These are phyloP conservation scores for Liparis tanakae DNA, from an alignment of 2,797 vertebrate species.

Conservation along the genomic window DNA sequence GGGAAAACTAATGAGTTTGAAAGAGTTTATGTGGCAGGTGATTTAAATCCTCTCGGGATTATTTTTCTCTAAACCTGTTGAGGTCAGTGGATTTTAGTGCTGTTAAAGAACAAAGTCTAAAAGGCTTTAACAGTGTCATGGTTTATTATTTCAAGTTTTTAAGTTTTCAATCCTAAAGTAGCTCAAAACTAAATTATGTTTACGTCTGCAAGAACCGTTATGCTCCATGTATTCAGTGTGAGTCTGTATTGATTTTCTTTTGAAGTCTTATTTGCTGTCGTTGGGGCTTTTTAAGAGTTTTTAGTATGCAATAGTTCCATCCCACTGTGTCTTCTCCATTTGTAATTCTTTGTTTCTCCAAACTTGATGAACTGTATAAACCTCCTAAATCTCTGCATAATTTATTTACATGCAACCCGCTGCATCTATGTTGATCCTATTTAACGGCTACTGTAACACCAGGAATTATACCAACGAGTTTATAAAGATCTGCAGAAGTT, in stretches of 20 bases:
- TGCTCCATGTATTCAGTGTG: constrained; percentile 23
- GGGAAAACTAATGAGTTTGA: constrained; percentile 10
- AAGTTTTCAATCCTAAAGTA: neutral
- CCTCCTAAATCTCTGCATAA: neutral
- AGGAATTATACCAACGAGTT: neutral
- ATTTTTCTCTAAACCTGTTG: constrained; percentile 17
- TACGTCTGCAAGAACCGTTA: constrained; percentile 17
- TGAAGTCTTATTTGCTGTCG: constrained; percentile 41
- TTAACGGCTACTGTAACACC: neutral
- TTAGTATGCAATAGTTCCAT: constrained; percentile 29
- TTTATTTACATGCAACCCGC: constrained; percentile 3
- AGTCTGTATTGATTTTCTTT: constrained; percentile 12
- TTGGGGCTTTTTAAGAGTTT: constrained; percentile 26
- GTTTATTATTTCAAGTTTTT: constrained; percentile 22
- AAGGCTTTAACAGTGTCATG: constrained; percentile 13
- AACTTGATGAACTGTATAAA: constrained; percentile 4
- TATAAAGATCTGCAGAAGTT: neutral
- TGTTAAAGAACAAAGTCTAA: neutral
- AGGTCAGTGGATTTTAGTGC: constrained; percentile 8
- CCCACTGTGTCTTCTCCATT: neutral
- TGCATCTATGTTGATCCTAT: neutral
- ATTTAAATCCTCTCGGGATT: constrained; percentile 3
- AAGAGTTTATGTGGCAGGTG: constrained; percentile 16
- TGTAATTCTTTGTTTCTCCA: constrained; percentile 5
- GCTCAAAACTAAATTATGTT: constrained; percentile 29